Base-by-base conservation (phyloP, 2,113 vertebrate species). In the Gallinago jamesoni region DNA sequence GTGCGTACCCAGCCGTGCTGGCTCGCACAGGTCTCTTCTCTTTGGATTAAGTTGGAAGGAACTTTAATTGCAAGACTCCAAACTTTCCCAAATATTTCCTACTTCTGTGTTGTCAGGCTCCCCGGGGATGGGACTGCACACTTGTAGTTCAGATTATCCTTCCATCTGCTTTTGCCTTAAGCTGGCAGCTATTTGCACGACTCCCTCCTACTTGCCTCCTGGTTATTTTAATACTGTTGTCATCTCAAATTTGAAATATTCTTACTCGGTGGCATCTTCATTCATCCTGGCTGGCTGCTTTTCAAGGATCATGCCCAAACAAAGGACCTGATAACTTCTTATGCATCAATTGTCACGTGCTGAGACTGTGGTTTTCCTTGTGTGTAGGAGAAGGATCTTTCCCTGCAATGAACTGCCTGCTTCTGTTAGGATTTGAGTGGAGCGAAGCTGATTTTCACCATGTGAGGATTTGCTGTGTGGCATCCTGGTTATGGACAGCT, bases 321-420 rank as follows among this genome's bases (percentile, higher is more conserved):
- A 10, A 28, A 50, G 59, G 66, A 15, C 23, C 78, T 48, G 74
- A 1, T 43, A 24, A 27, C 35, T 78, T 43, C 50, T 73, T 16
- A 0, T 16, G 23, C 3, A 5, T 20, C 0, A 3, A 8, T 25
- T 47, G 37, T 41, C 14, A 1, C 5, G 15, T 13, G 45, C 47
- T 4, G 39, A 27, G 43, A 1, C 37, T 33, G 52, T 35, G 52
- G 17, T 16, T 53, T 18, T 14, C 19, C 14, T 10, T 10, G 0
- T 2, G 16, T 20, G 52, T 14, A n/a, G 50, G 19, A 64, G 75
- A 47, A 19, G n/a, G 43, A 66, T 45, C 23, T 45, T 33, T 55
- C 15, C 35, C 27, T 57, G 45, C 14, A 6, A 2, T 3, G 39
- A 23, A 13, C 14, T 17, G 10, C 45, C 18, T 2, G 0, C 11